Evolutionary conservation across 2,113 vertebrate genomes (phyloP), one percentile per base, ranked within the genome.

Genomic region (Oncorhynchus masou): DNA sequence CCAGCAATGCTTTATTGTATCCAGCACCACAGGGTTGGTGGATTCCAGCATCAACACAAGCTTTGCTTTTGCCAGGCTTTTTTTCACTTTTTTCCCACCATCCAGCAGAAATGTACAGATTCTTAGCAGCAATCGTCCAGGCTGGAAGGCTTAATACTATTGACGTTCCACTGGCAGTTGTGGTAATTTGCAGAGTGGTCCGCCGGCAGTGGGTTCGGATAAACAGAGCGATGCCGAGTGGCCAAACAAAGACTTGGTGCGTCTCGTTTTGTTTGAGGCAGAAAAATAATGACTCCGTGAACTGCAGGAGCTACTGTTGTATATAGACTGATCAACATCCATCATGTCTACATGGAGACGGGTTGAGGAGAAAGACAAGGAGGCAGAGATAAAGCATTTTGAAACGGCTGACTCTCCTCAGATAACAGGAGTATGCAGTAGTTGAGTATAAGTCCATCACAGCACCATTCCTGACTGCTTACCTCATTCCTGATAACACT

Each of bases 61-160:
- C 22, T 76, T 87, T 76, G 74, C 69, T 79, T 79, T 79, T 66
- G 74, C 68, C 59, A 3, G 48, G 76, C 85, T 78, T 77, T 79
- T 80, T 74, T 81, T 73, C 80, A 27, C 20, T 74, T 68, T 72
- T 66, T 70, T 68, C 74, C 68, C 34, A 83, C 79, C 85, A 83
- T 76, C 79, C 78, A 24, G 39, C 49, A 71, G 74, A 79, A 83
- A 84, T 25, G 8, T 51, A 70, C 34, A 27, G 80, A 51, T 19
- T 64, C 74, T 25, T 6, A 22, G n/a, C 59, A 57, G 51, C 76
- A 73, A 72, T 74, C 71, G 5, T 39, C 12, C 22, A n/a, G 31
- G 75, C 9, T 5, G 4, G 64, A 76, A 34, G 72, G 29, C 82
- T 82, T 91, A 86, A 91, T 84, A 70, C 80, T 79, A 85, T 88